Percentiles rank a stretch among this genome's conserved stretches.
phyloP scores from a whole-genome alignment of 64 coral and sea anemone species.

The Astreopora myriophthalma region DNA sequence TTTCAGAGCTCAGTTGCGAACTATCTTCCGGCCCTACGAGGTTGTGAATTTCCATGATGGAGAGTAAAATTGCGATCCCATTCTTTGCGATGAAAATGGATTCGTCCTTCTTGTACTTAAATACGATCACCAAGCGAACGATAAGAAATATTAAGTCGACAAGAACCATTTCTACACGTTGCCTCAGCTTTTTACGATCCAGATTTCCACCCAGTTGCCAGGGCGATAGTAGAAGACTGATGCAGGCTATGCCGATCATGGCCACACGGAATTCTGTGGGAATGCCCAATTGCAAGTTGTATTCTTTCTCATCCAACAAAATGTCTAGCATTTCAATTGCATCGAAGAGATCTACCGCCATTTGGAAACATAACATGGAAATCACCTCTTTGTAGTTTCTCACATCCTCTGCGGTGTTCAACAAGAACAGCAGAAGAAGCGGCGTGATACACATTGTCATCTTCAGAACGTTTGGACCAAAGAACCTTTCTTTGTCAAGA shows the following conservation, averaged over 20 bases:
- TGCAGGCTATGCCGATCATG: slow-evolving; percentile 31
- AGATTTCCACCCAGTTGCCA: slow-evolving; percentile 20
- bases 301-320: slow-evolving; percentile 17
- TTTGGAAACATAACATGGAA: not conserved
- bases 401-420: slow-evolving; percentile 6
- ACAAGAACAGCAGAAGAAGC: slow-evolving; percentile 28
- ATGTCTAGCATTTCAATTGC: slow-evolving; percentile 48
- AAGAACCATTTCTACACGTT: slow-evolving; percentile 6
- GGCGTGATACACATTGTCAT: slow-evolving; percentile 17
- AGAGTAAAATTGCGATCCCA: slow-evolving; percentile 36
- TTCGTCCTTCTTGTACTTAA: not conserved
- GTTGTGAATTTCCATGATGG: slow-evolving; percentile 2
- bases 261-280: not conserved
- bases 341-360: slow-evolving; percentile 68
- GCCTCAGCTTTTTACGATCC: too few relatives aligned
- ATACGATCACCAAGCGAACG: slow-evolving; percentile 29
- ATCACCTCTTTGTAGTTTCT: not conserved
- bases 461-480: slow-evolving; percentile 61
- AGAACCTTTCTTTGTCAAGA: slow-evolving; percentile 22
- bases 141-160: slow-evolving; percentile 49
- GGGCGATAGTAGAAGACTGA: slow-evolving; percentile 29
- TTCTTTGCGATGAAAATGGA: slow-evolving; percentile 79
- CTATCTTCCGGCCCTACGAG: too few relatives aligned
- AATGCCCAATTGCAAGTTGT: not conserved
- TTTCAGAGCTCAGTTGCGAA: too few relatives aligned